Percentiles rank a stretch among this genome's conserved stretches.
phyloP scores from a whole-genome alignment of 2,797 vertebrate species.

The Anguilla pacifica region DNA sequence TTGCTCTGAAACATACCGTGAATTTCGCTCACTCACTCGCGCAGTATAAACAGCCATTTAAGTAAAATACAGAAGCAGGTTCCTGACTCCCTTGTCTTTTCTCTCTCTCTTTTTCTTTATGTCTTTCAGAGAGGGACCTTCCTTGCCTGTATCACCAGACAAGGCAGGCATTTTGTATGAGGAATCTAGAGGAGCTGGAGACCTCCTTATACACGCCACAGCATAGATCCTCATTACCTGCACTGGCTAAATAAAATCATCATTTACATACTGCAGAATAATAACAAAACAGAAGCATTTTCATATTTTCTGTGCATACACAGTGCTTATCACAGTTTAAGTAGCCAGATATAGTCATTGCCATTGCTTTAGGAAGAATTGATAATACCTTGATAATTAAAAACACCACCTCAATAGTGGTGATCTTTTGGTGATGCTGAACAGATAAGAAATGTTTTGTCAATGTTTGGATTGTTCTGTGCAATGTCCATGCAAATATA shows the following conservation, averaged over 20 bases:
- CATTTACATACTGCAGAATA: background rate
- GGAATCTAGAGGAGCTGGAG: slow-evolving; percentile 67
- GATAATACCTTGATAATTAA: background rate
- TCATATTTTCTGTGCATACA: background rate
- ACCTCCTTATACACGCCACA: slow-evolving; percentile 58
- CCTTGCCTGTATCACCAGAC: slow-evolving; percentile 75
- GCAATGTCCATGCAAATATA: background rate
- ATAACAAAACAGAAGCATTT: background rate
- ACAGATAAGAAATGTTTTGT: background rate
- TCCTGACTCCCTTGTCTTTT: slow-evolving; percentile 69
- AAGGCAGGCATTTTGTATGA: slow-evolving; percentile 77
- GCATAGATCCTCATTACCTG: slow-evolving; percentile 67
- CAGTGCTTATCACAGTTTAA: background rate
- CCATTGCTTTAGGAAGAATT: background rate
- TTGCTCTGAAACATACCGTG: slow-evolving; percentile 56
- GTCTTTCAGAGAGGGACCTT: slow-evolving; percentile 79
- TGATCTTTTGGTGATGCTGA: background rate
- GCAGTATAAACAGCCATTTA: slow-evolving; percentile 61
- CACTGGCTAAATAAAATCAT: slow-evolving; percentile 62
- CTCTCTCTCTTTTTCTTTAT: slow-evolving; percentile 65
- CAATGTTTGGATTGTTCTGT: background rate
- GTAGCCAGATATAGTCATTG: background rate
- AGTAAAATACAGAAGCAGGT: slow-evolving; percentile 57
- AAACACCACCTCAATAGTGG: background rate
- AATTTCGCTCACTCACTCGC: slow-evolving; percentile 40